Evolutionary conservation across 1,140 invertebrate species (phyloP).

Genomic region (Augochlora pura): DNA sequence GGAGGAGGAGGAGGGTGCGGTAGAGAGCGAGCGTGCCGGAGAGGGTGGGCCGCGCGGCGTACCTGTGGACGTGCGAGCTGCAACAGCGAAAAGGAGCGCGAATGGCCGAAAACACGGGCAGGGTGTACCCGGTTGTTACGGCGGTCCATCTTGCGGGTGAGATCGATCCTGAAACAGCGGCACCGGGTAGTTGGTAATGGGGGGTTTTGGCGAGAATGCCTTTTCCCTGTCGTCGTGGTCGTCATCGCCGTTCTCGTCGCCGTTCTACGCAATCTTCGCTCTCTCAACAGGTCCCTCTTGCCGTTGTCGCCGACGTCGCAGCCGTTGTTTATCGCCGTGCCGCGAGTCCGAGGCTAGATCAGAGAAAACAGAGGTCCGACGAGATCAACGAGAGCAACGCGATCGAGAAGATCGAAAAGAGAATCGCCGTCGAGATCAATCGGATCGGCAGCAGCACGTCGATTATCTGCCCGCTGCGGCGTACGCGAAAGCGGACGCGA

Average conservation of each 20-base stretch:
- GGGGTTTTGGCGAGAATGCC: slow-evolving; percentile 79
- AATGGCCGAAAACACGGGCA: slow-evolving; percentile 63
- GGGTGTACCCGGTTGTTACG: slow-evolving; percentile 54
- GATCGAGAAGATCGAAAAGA: no score
- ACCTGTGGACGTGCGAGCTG: slow-evolving; percentile 49
- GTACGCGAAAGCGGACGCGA: neutral
- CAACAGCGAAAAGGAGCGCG: slow-evolving; percentile 52
- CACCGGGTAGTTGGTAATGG: slow-evolving; percentile 76
- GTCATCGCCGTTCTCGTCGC: slow-evolving; percentile 66
- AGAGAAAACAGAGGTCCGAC: neutral
- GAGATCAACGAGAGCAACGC: no score
- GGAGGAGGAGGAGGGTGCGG: neutral
- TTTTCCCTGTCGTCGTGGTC: slow-evolving; percentile 75
- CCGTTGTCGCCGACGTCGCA: slow-evolving; percentile 49
- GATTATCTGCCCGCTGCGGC: neutral
- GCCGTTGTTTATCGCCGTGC: slow-evolving; percentile 6
- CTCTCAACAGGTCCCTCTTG: slow-evolving; percentile 33
- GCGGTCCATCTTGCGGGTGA: slow-evolving; percentile 63
- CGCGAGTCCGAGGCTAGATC: slow-evolving; percentile 6
- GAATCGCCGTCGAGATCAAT: no score
- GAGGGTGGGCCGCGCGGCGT: slow-evolving; percentile 36
- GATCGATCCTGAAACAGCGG: slow-evolving; percentile 67
- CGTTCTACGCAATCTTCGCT: slow-evolving; percentile 40
- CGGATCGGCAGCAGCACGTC: neutral
- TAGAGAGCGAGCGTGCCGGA: no score